These are phyloP conservation scores for Scaptomyza flava DNA, from an alignment of 2,888 invertebrate species.

Conservation along the genomic window DNA sequence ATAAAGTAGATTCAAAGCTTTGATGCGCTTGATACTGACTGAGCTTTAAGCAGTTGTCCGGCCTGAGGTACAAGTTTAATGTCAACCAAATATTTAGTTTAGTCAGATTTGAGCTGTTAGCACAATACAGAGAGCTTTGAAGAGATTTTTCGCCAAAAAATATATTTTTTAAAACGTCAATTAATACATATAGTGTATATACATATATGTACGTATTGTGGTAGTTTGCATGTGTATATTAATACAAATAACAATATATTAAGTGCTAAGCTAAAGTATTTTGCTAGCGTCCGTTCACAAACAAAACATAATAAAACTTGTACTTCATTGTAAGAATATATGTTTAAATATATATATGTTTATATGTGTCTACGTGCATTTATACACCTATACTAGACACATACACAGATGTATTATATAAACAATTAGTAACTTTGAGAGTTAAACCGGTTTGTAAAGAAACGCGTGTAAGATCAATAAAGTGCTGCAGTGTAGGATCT, in stretches of 20 bases:
- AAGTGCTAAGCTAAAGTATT: not conserved
- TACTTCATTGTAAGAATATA: not conserved
- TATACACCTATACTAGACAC: not conserved
- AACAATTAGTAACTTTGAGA: conserved; percentile 3
- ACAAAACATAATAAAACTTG: not conserved
- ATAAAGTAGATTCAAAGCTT: conserved; percentile 41
- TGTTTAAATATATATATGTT: not conserved
- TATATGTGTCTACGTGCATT: conserved; percentile 1
- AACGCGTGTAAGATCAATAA: not conserved
- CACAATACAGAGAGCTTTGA: conserved; percentile 11
- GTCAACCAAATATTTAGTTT: conserved; percentile 10
- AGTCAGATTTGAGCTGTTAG: conserved; percentile 35
- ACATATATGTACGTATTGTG: conserved; percentile 5
- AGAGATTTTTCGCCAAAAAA: conserved; percentile 4
- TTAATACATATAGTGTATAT: not conserved
- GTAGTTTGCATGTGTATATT: not conserved
- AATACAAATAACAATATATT: not conserved
- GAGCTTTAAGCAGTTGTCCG: conserved; percentile 2
- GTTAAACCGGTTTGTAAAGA: conserved; percentile 31
- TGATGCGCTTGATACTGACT: conserved; percentile 19
- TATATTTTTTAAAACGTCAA: conserved; percentile 10
- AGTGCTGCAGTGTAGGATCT: conserved; percentile 1
- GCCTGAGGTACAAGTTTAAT: conserved; percentile 36
- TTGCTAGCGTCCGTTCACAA: not conserved
- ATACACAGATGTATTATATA: conserved; percentile 1